Base-by-base conservation (phyloP, 1,140 invertebrate genomes). In the Mactra quadrangularis region DNA sequence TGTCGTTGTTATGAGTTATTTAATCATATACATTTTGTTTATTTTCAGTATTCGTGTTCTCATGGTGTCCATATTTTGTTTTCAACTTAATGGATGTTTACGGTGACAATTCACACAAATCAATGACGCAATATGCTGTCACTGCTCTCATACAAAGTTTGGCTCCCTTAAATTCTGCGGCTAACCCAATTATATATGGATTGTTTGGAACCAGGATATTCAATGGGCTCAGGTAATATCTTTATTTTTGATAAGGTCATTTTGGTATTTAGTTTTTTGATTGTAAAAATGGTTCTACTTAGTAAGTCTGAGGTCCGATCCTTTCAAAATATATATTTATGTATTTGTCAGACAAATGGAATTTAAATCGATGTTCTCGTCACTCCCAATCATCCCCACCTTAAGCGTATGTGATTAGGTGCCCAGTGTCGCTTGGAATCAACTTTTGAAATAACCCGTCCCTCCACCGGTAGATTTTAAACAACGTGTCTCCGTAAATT, bases 131-230 rank as follows among this genome's bases (percentile, higher is more conserved):
- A 87, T 95, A 96, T 3, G 97, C 97, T 1, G 95, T 98, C 0
- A 96, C 97, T 3, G 97, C 97, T 1, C 96, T 99, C 87, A 97
- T 99, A 76, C 97, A 98, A 91, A 98, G 97, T 91, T 93, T 99
- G 60, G 97, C 97, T 13, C 97, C 97, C 0, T 94, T 99, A 13
- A 99, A 99, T 94, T 97, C 97, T 0, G 97, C 97, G 0, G 97
- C 97, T 17, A 99, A 99, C 94, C 98, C 98, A 0, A 94, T 99
- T 22, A 99, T 99, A 85, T 99, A 98, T 93, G 98, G 97, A 90
- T 95, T 98, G 71, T 99, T 99, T 93, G 91, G 88, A 27, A 98
- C 97, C 17, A 95, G 97, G 87, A 96, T 98, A 76, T 98, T 97
- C 93, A 93, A 96, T 85, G 96, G 96, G 85, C 93, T 98, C 82